Percentiles rank a stretch among this genome's conserved stretches.
Conservation (phyloP, 2,797 vertebrate genomes). For the Falco peregrinus region DNA sequence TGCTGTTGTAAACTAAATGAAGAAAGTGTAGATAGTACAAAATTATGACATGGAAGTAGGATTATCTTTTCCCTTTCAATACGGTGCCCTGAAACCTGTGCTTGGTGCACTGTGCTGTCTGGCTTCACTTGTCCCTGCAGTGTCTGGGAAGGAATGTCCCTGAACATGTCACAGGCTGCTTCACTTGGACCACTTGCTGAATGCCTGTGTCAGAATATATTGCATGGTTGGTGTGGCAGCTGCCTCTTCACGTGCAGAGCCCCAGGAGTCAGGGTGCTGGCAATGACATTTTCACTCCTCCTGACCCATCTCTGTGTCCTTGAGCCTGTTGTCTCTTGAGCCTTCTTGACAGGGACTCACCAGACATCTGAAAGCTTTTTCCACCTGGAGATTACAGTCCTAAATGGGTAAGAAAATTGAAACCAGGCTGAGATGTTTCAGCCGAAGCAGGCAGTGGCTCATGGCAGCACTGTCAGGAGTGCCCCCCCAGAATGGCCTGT, state of each 20-base stretch:
- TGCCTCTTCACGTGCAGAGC: neutral
- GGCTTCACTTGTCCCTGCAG: fast-evolving
- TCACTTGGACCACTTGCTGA: neutral
- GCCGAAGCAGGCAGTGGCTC: neutral
- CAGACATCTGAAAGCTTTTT: neutral
- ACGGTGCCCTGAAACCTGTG: neutral
- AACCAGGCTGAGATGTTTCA: neutral
- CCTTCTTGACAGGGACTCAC: neutral
- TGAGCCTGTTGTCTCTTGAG: neutral
- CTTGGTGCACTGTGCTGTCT: neutral
- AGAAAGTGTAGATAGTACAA: neutral
- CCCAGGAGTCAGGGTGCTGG: neutral
- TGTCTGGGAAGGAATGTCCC: neutral
- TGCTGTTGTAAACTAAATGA: neutral
- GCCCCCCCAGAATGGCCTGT: neutral
- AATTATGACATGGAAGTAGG: neutral
- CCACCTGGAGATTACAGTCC: neutral
- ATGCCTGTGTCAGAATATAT: neutral
- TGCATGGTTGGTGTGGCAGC: too few relatives aligned
- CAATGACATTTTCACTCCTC: neutral
- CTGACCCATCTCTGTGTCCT: neutral
- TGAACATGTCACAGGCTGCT: neutral
- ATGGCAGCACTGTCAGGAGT: fast-evolving
- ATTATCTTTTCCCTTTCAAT: neutral
- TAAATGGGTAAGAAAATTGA: neutral